These are phyloP conservation scores for Uropetala carovei DNA, from an alignment of 2,888 invertebrate species.

Conservation along the genomic window DNA sequence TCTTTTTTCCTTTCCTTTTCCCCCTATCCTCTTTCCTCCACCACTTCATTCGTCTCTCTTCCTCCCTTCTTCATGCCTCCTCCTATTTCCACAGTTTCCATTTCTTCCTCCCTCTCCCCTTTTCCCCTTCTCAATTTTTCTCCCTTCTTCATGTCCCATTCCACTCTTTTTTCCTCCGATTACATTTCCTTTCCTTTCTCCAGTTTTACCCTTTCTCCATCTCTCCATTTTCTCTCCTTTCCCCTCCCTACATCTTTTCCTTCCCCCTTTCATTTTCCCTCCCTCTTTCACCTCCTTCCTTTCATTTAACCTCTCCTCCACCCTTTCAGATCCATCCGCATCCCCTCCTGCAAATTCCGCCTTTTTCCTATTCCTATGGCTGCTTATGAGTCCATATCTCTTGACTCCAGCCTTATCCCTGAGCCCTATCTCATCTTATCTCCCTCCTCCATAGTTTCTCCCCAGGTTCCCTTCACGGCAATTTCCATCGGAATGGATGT, in stretches of 20 bases:
- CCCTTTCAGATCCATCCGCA: not conserved
- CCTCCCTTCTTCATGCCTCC: too few relatives aligned
- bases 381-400: slow-evolving; percentile 3
- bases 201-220: too few relatives aligned
- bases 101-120: not conserved
- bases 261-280: not conserved
- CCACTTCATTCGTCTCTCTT: too few relatives aligned
- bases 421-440: not conserved
- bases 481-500: slow-evolving; percentile 7
- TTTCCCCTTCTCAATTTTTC: not conserved
- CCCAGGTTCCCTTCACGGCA: not conserved
- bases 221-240: too few relatives aligned
- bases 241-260: too few relatives aligned
- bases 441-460: not conserved
- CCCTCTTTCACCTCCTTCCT: not conserved
- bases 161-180: too few relatives aligned
- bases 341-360: not conserved
- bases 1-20: too few relatives aligned
- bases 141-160: too few relatives aligned
- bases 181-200: too few relatives aligned
- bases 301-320: not conserved
- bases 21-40: too few relatives aligned
- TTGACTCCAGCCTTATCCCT: not conserved
- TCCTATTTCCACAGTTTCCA: too few relatives aligned
- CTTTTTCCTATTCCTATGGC: not conserved